Conservation (phyloP, 2,113 vertebrate species). For the Callipepla squamata region DNA sequence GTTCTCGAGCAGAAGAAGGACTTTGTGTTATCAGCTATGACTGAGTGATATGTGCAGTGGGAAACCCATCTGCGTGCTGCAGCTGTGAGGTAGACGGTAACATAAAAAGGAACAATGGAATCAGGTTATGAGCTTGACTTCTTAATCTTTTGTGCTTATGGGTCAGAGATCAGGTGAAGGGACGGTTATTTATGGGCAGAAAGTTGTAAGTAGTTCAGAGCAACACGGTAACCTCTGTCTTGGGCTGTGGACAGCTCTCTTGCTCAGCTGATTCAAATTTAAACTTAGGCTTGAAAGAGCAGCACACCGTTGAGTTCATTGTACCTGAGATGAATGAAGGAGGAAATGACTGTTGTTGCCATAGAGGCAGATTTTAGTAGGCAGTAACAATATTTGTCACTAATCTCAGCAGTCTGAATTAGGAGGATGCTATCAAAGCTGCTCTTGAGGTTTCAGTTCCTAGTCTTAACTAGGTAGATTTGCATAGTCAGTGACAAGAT, state of each 20-base stretch:
- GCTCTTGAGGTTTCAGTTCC: neutral
- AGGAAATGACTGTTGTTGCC: neutral
- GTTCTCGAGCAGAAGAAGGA: neutral
- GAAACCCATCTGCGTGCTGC: neutral
- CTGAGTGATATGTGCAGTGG: neutral
- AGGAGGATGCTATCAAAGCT: neutral
- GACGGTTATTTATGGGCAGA: rapidly evolving
- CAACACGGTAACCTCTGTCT: rapidly evolving
- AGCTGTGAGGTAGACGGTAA: neutral
- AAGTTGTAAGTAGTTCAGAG: neutral
- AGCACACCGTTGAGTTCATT: neutral
- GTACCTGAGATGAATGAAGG: neutral
- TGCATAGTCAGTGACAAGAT: neutral
- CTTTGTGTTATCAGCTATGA: rapidly evolving
- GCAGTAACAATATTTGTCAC: neutral
- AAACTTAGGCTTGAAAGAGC: neutral
- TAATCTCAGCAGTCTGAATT: neutral
- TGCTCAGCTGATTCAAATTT: neutral
- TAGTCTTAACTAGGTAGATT: neutral
- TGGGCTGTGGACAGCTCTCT: neutral
- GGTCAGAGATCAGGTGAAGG: neutral
- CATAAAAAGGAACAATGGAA: rapidly evolving
- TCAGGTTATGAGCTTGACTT: neutral
- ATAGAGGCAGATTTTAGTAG: neutral
- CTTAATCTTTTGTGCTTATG: neutral